Conservation (phyloP, 2,888 invertebrate species). For the Xylophagus ater region DNA sequence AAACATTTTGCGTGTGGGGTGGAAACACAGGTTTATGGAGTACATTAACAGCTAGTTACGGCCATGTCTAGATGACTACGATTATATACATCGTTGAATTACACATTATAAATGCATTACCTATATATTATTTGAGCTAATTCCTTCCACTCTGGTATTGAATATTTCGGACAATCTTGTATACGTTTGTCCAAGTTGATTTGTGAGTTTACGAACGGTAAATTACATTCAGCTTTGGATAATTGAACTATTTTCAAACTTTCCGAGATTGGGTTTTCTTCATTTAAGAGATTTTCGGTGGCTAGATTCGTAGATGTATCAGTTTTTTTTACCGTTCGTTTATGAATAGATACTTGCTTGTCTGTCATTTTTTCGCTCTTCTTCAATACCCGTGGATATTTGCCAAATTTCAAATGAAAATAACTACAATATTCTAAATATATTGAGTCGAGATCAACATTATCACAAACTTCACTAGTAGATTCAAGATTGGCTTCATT, state of each 20-base stretch:
- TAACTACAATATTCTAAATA: conserved; percentile 82
- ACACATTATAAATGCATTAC: conserved; percentile 4
- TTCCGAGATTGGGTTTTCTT: conserved; percentile 10
- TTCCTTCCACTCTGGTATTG: conserved; percentile 50
- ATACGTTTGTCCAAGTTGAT: conserved; percentile 11
- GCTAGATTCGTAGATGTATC: background rate
- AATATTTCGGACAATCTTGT: conserved; percentile 21
- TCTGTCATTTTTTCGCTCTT: conserved; percentile 19
- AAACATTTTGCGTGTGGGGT: too few relatives aligned
- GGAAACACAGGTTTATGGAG: too few relatives aligned
- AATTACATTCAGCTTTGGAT: too few relatives aligned
- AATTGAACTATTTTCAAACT: conserved; percentile 17
- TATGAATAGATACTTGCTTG: too few relatives aligned
- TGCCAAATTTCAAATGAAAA: conserved; percentile 74
- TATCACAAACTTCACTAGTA: conserved; percentile 70
- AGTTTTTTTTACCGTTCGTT: conserved; percentile 2
- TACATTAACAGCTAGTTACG: too few relatives aligned
- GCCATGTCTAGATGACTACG: too few relatives aligned
- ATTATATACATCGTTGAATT: background rate
- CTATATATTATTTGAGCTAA: conserved; percentile 51
- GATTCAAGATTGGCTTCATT: conserved; percentile 57
- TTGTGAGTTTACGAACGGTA: too few relatives aligned
- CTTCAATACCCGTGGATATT: conserved; percentile 70
- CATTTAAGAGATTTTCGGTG: background rate
- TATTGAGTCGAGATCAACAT: conserved; percentile 79